Conservation (phyloP, 2,113 vertebrate genomes). For the Bos javanicus region DNA sequence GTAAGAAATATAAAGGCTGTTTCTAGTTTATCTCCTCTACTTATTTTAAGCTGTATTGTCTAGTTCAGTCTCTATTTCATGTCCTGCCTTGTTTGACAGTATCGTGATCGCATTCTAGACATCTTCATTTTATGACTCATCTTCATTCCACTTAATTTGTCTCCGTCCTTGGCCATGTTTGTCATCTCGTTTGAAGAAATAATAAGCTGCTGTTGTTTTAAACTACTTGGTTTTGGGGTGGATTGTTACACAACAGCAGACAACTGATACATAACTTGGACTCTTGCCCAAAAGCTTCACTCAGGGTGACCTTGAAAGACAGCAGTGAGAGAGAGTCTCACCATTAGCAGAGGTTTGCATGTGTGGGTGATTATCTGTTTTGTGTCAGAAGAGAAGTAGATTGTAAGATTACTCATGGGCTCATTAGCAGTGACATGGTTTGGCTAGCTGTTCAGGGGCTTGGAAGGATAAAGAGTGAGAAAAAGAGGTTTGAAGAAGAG, state of each 20-base stretch:
- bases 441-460: not conserved
- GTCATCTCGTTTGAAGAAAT: not conserved
- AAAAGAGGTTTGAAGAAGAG: not conserved
- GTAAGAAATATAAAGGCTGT: not conserved
- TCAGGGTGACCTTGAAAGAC: not conserved
- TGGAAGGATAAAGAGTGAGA: not conserved
- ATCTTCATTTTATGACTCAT: not conserved
- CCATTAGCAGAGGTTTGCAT: not conserved
- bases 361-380: not conserved
- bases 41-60: not conserved
- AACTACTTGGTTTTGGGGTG: not conserved
- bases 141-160: not conserved
- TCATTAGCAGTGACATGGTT: not conserved
- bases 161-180: not conserved
- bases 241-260: not conserved
- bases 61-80: not conserved
- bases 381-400: not conserved
- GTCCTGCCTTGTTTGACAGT: not conserved
- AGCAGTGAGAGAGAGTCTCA: not conserved
- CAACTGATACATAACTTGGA: not conserved
- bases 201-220: not conserved
- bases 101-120: not conserved
- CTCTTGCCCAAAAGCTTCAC: not conserved
- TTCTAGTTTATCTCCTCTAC: not conserved
- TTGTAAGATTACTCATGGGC: not conserved